These are phyloP conservation scores for Tokudaia tokunoshimensis DNA, from an alignment of 2,797 vertebrate species.

Conservation along the genomic window DNA sequence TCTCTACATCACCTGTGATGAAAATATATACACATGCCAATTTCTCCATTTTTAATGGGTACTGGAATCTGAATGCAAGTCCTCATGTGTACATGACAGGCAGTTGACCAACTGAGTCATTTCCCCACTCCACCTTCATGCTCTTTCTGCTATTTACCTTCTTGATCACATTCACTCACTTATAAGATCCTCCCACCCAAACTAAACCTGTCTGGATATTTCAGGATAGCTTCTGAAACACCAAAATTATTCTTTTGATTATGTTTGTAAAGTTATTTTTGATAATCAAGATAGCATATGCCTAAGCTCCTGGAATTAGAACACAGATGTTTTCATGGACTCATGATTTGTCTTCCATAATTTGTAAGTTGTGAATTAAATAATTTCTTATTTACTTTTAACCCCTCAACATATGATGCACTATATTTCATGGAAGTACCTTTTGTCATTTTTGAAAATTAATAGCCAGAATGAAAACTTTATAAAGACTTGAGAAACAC, in stretches of 20 bases:
- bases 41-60: not conserved
- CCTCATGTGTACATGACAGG: not conserved
- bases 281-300: not conserved
- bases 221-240: not conserved
- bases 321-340: not conserved
- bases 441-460: not conserved
- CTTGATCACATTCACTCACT: too few relatives aligned
- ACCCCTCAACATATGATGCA: not conserved
- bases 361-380: not conserved
- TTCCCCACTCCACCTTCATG: too few relatives aligned
- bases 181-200: not conserved
- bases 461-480: not conserved
- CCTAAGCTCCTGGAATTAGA: not conserved
- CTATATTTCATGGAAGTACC: not conserved
- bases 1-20: not conserved
- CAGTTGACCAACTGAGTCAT: not conserved
- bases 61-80: not conserved
- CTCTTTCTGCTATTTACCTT: too few relatives aligned
- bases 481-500: not conserved
- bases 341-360: not conserved
- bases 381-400: not conserved
- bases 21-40: not conserved
- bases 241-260: too few relatives aligned
- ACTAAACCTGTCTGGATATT: not conserved
- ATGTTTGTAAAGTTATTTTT: not conserved